Percentiles rank a stretch among this genome's conserved stretches.
Conservation (phyloP, 2,888 invertebrate genomes). For the Chesias legatella region DNA sequence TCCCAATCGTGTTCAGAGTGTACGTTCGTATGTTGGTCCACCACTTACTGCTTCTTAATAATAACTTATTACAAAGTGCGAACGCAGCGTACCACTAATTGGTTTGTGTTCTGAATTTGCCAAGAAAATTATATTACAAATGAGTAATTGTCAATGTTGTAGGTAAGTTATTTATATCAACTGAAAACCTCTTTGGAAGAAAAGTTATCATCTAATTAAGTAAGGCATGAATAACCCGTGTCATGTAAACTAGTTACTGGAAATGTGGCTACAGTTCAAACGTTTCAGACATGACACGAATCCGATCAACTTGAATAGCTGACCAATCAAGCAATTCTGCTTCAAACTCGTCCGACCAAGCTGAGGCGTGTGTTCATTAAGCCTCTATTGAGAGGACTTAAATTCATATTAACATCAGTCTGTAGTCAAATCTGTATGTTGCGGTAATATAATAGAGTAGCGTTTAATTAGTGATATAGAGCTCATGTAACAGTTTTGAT, state of each 20-base stretch:
- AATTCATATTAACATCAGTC: too few species aligned
- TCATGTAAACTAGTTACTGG: too few species aligned
- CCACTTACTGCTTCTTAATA: conserved; percentile 29
- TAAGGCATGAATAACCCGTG: too few species aligned
- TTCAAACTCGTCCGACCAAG: conserved; percentile 6
- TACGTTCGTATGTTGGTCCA: conserved; percentile 30
- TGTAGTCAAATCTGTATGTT: too few species aligned
- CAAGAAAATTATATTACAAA: conserved; percentile 25
- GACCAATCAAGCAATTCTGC: conserved; percentile 15
- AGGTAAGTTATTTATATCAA: too few species aligned
- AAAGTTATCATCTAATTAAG: too few species aligned
- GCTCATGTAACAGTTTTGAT: too few species aligned
- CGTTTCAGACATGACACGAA: conserved; percentile 1
- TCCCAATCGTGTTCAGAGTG: conserved; percentile 19
- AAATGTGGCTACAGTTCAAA: too few species aligned
- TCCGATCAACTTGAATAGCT: conserved; percentile 11
- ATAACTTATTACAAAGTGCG: conserved; percentile 31
- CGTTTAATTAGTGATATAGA: too few species aligned
- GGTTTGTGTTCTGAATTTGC: conserved; percentile 20
- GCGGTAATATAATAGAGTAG: too few species aligned
- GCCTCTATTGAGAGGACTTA: conserved; percentile 15
- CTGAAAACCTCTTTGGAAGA: too few species aligned
- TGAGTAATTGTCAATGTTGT: conserved; percentile 12
- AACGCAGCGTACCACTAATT: conserved; percentile 25
- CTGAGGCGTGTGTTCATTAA: conserved; percentile 12